phyloP scores from a whole-genome alignment of 2,797 vertebrate species.

The Neostethus bicornis region DNA sequence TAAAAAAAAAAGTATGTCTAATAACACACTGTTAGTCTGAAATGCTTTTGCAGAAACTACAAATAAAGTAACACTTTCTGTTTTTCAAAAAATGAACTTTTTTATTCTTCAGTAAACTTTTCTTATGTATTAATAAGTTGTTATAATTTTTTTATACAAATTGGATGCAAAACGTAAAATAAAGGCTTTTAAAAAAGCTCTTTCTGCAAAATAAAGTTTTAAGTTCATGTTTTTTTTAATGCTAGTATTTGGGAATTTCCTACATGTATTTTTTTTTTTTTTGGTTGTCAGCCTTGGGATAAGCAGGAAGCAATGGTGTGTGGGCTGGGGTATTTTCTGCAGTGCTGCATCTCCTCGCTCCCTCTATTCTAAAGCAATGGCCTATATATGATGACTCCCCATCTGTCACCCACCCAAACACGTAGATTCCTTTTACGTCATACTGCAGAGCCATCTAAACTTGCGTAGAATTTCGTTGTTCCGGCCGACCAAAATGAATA shows the following conservation, averaged over 20 bases:
- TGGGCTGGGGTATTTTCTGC: slow-evolving; percentile 23
- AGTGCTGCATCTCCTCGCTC: slow-evolving; percentile 5
- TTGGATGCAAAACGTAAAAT: too few relatives aligned
- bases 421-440: slow-evolving; percentile 41
- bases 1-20: too few relatives aligned
- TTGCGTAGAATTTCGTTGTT: slow-evolving; percentile 49
- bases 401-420: slow-evolving; percentile 31
- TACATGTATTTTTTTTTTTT: neutral
- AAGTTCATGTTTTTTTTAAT: neutral
- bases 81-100: too few relatives aligned
- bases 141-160: too few relatives aligned
- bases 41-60: too few relatives aligned
- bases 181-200: too few relatives aligned
- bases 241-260: neutral
- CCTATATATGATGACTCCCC: slow-evolving; percentile 47
- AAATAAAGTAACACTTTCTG: too few relatives aligned
- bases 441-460: slow-evolving; percentile 32
- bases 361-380: slow-evolving; percentile 22
- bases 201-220: neutral
- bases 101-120: too few relatives aligned
- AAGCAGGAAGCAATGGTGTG: slow-evolving; percentile 2
- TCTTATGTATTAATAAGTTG: too few relatives aligned
- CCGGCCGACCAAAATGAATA: slow-evolving; percentile 63
- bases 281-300: neutral
- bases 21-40: too few relatives aligned